A percentile compares a stretch with the other conserved stretches of the same genome.
Conservation (phyloP, 2,888 invertebrate genomes). For the Tupiocoris notatus region DNA sequence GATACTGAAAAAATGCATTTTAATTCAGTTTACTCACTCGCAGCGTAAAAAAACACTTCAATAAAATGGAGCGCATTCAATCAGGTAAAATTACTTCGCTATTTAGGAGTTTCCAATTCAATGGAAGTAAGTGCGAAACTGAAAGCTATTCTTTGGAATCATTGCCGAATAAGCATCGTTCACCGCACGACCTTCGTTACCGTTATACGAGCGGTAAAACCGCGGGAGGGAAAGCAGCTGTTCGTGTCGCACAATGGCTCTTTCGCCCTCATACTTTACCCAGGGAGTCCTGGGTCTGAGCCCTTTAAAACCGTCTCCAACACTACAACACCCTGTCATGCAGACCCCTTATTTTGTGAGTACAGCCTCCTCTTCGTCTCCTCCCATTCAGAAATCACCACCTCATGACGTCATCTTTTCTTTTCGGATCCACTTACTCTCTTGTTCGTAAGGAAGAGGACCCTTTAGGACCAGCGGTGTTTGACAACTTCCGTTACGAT, state of each 20-base stretch:
- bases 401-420: constrained; percentile 37
- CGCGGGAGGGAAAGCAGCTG: constrained; percentile 29
- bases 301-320: constrained; percentile 31
- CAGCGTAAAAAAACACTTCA: no score
- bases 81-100: no score
- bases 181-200: constrained; percentile 27
- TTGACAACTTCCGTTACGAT: constrained; percentile 23
- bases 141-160: background rate
- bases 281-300: constrained; percentile 3
- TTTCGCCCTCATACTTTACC: background rate
- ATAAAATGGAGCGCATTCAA: no score
- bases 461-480: background rate
- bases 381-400: constrained; percentile 40
- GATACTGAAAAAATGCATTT: no score
- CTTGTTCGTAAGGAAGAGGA: background rate
- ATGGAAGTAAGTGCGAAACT: background rate
- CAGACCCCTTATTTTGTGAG: background rate
- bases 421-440: constrained; percentile 7
- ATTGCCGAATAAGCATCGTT: background rate
- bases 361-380: constrained; percentile 1
- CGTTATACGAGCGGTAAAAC: constrained; percentile 21
- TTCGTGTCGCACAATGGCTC: constrained; percentile 33
- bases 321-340: background rate
- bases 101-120: background rate
- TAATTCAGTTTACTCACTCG: no score